phyloP scores from a whole-genome alignment of 2,888 invertebrate species.

The Drosophila meridiana region DNA sequence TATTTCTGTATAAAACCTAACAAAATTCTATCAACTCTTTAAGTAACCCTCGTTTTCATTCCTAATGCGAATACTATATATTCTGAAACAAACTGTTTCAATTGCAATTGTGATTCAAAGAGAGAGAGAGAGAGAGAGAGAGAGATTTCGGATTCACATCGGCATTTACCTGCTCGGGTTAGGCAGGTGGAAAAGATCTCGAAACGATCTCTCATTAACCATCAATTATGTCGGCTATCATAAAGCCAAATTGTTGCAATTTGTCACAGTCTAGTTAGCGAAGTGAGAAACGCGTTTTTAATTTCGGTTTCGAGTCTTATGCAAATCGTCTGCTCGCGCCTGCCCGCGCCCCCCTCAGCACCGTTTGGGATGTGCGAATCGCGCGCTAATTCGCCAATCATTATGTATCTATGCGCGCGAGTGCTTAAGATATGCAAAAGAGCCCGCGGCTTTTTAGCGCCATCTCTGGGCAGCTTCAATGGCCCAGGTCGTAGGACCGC shows the following conservation, averaged over 20 bases:
- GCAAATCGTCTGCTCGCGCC: constrained; percentile 28
- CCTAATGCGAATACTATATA: background rate
- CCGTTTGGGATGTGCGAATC: background rate
- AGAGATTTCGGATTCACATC: background rate
- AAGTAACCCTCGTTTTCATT: background rate
- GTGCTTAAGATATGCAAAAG: constrained; percentile 10
- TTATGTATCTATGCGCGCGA: background rate
- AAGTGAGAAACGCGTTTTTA: constrained; percentile 49
- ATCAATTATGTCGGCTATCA: constrained; percentile 15
- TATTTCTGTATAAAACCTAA: too few relatives aligned
- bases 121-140: background rate
- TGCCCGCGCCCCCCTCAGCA: too few relatives aligned
- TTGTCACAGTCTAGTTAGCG: constrained; percentile 41
- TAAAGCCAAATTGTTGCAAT: constrained; percentile 13
- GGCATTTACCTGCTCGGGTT: background rate
- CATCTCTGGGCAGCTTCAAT: background rate
- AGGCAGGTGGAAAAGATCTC: background rate
- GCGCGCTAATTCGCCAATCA: constrained; percentile 39
- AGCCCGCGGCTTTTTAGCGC: constrained; percentile 9
- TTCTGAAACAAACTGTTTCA: background rate
- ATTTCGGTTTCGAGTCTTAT: constrained; percentile 39
- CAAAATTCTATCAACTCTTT: background rate
- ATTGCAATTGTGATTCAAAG: background rate
- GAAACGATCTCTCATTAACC: background rate
- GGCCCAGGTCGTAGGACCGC: background rate